phyloP scores from a whole-genome alignment of 2,113 vertebrate species.

The Notarius lentiginosus region DNA sequence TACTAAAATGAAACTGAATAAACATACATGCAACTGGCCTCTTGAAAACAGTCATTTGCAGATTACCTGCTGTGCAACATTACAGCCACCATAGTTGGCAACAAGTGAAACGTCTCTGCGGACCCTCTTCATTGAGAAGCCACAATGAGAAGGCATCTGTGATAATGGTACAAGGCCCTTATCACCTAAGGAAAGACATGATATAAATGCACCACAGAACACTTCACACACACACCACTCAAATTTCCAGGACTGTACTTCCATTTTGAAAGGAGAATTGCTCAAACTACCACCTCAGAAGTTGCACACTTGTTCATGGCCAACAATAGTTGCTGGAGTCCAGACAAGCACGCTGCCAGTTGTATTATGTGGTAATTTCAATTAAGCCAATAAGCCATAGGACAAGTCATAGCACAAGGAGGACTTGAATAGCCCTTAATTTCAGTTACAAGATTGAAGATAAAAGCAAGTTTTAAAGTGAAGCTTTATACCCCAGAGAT shows the following conservation, averaged over 20 bases:
- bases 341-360: background rate
- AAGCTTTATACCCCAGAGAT: too few species aligned
- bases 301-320: background rate
- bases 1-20: background rate
- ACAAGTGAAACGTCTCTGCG: constrained; percentile 51
- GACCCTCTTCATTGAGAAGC: constrained; percentile 53
- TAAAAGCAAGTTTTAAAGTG: too few species aligned
- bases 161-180: constrained; percentile 49
- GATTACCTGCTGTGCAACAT: constrained; percentile 53
- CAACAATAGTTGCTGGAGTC: background rate
- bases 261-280: background rate
- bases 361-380: background rate
- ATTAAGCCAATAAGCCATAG: background rate
- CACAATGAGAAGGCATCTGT: constrained; percentile 55
- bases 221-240: background rate
- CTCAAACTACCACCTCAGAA: background rate
- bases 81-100: constrained; percentile 57
- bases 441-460: too few species aligned
- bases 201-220: too few species aligned
- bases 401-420: background rate
- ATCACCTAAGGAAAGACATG: constrained; percentile 40
- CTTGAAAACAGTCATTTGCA: background rate
- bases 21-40: background rate
- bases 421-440: background rate
- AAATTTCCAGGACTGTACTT: background rate